Base-by-base conservation (phyloP, 2,888 invertebrate species). In the Epistrophe grossulariae region DNA sequence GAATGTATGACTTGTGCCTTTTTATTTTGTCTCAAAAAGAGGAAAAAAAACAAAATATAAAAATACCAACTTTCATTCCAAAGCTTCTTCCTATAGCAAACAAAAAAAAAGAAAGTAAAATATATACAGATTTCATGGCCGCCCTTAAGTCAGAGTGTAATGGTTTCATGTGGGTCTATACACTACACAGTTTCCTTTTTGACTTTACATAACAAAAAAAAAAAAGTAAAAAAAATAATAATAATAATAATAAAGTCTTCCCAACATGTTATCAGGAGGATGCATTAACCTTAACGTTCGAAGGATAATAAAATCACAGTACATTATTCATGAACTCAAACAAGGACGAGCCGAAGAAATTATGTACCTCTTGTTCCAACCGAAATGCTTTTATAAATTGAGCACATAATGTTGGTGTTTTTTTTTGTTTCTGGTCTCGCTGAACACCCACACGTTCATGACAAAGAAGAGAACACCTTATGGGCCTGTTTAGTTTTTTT, bases 271-370 rank as follows among this genome's bases (percentile, higher is more conserved):
- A 66, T 66, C 45, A 38, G 50, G 38, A 38, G 40, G 31, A 9
- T 55, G 45, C 19, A 19, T 57, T 28, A 40, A 31, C 62, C 43
- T 43, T 31, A 48, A 66, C 62, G 64, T 38, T 66, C 64, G 57
- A 48, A 72, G 57, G 48, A 73, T 66, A 72, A 79, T 72, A 73
- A 72, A 66, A 73, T 64, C 79, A 79, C 43, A 50, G 48, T 68
- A 68, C 68, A 71, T 71, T 79, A 79, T 79, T 79, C 71, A 79
- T 79, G 79, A 64, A 72, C 45, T 71, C 72, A 19, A 43, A 50
- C 43, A 71, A 55, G 28, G 79, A 50, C 62, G 71, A 55, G 43
- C 38, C 38, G 19, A 40, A 35, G 31, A 57, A 55, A 66, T 66
- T 50, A 66, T 66, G 35, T 76, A 15, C 17, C 9, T 52, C 24